phyloP scores from a whole-genome alignment of 2,888 invertebrate species.

The Ennomos fuscantarius region DNA sequence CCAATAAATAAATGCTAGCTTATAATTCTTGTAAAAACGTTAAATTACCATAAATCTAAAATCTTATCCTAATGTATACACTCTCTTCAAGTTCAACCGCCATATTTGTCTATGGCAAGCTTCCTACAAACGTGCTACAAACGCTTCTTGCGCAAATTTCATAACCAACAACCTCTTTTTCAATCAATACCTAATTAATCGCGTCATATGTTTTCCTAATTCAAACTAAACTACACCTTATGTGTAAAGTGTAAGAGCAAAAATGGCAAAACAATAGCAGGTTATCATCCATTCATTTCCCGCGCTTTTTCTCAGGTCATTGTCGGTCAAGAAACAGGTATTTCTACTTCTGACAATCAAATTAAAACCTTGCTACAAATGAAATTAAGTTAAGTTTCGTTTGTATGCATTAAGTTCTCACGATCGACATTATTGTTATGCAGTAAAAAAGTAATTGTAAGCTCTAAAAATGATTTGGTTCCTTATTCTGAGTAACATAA shows the following conservation, averaged over 20 bases:
- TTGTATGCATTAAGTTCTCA: conserved; percentile 50
- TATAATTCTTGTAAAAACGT: no score
- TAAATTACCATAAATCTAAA: no score
- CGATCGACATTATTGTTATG: conserved; percentile 55
- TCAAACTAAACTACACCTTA: conserved; percentile 22
- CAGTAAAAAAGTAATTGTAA: conserved; percentile 43
- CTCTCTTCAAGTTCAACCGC: conserved; percentile 3
- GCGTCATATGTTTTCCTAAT: conserved; percentile 31
- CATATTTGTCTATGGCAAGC: conserved; percentile 24
- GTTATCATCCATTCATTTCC: conserved; percentile 54
- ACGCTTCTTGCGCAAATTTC: conserved; percentile 27
- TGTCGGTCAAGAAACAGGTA: conserved; percentile 78
- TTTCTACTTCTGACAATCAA: conserved; percentile 36
- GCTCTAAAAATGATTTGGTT: conserved; percentile 12
- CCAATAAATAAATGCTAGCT: no score
- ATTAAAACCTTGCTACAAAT: conserved; percentile 16
- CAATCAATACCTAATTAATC: conserved; percentile 31
- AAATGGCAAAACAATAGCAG: conserved; percentile 23
- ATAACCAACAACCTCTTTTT: conserved; percentile 30
- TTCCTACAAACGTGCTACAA: conserved; percentile 19
- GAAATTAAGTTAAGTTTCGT: conserved; percentile 1
- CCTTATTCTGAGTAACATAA: conserved; percentile 14
- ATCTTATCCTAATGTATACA: background rate
- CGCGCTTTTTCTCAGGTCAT: conserved; percentile 76
- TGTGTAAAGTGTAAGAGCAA: background rate